Percentiles rank a stretch among this genome's conserved stretches.
phyloP scores from a whole-genome alignment of 1,140 invertebrate genomes.

The Bombus sylvicola region DNA sequence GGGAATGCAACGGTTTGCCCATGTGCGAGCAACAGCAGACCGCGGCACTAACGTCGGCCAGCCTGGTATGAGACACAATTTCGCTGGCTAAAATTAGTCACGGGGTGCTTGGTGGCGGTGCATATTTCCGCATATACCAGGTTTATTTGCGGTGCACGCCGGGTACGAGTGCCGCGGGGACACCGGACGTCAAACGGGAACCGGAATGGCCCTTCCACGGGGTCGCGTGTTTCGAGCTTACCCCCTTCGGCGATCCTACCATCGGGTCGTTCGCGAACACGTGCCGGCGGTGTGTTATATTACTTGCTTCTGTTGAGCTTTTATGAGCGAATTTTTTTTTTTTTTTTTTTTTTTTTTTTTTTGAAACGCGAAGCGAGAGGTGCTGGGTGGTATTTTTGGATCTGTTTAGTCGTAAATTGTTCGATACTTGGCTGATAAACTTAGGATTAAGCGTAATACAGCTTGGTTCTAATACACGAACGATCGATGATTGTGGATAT shows the following conservation, averaged over 20 bases:
- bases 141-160: conserved; percentile 77
- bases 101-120: conserved; percentile 76
- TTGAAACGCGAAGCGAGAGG: not conserved
- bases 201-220: conserved; percentile 39
- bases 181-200: conserved; percentile 71
- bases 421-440: not conserved
- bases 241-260: not conserved
- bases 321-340: not conserved
- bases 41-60: conserved; percentile 61
- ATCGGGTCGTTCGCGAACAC: not conserved
- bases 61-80: conserved; percentile 80
- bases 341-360: not conserved
- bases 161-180: conserved; percentile 71
- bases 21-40: conserved; percentile 23
- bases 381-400: not conserved
- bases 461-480: too few species aligned
- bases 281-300: not conserved
- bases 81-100: conserved; percentile 76
- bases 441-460: too few species aligned
- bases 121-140: conserved; percentile 81
- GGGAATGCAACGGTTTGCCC: conserved; percentile 1
- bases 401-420: not conserved
- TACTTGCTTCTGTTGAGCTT: not conserved
- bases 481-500: too few species aligned
- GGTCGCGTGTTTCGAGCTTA: conserved; percentile 17